Evolutionary conservation across 2,797 vertebrate genomes (phyloP).

Genomic region (Enteromius unitaeniatus): DNA sequence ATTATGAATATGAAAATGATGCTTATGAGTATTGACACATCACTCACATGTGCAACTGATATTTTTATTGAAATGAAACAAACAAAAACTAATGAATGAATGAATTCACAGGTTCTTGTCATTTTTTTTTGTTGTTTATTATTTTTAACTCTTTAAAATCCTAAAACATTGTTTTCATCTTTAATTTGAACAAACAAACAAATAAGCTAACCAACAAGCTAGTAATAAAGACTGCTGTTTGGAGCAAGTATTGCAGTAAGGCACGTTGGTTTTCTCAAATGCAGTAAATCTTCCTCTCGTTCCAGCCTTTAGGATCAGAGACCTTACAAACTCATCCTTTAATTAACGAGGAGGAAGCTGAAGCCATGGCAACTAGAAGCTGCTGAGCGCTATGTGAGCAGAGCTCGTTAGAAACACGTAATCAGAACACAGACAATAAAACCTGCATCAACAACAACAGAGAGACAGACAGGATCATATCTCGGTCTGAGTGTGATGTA

Average conservation of each 20-base stretch:
- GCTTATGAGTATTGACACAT: not conserved
- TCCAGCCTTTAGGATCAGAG: constrained; percentile 29
- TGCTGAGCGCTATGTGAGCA: constrained; percentile 8
- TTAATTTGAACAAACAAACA: not conserved
- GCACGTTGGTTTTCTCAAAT: not conserved
- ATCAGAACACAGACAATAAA: constrained; percentile 5
- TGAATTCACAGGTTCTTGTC: not conserved
- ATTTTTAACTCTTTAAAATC: not conserved
- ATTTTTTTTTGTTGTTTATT: not conserved
- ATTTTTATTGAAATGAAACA: too few species aligned
- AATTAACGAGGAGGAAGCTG: constrained; percentile 52
- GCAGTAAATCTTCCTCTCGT: not conserved
- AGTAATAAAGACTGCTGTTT: not conserved
- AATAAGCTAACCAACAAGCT: not conserved
- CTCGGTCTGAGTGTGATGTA: not conserved
- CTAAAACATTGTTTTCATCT: not conserved
- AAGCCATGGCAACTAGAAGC: constrained; percentile 35
- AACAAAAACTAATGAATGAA: not conserved
- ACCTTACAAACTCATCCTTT: constrained; percentile 23
- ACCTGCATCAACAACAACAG: constrained; percentile 37
- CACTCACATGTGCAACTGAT: not conserved
- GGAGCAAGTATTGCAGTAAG: not conserved
- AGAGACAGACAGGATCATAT: not conserved
- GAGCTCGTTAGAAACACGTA: not conserved
- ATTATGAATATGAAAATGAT: not conserved